These are phyloP conservation scores for Poeciliopsis paucimaculata DNA, from an alignment of 2,797 vertebrate species.

Conservation along the genomic window DNA sequence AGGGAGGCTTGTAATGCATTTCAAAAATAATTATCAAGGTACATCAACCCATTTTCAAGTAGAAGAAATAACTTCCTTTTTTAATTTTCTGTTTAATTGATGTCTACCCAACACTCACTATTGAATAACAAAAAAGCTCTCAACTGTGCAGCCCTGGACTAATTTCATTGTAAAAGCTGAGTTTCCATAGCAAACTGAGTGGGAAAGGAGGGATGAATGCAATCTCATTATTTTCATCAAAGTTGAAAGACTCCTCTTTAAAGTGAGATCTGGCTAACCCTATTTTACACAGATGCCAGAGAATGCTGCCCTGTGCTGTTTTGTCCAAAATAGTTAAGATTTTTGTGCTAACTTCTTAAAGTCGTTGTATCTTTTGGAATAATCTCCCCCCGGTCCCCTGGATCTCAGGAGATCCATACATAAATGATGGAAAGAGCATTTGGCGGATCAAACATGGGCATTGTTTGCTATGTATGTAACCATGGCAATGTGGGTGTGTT, in stretches of 20 bases:
- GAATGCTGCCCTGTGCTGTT: conserved; percentile 20
- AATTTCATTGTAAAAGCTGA: conserved; percentile 37
- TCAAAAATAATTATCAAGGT: conserved; percentile 46
- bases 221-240: conserved; percentile 68
- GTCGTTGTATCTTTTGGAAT: conserved; percentile 45
- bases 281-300: conserved; percentile 26
- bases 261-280: conserved; percentile 35
- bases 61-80: conserved; percentile 25
- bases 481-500: conserved; percentile 44
- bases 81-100: conserved; percentile 45
- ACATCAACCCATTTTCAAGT: conserved; percentile 54
- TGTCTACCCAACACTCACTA: conserved; percentile 50
- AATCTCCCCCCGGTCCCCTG: conserved; percentile 13
- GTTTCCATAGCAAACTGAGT: conserved; percentile 48
- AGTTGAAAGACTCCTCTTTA: conserved; percentile 34
- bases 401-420: conserved; percentile 49
- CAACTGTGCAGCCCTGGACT: conserved; percentile 45
- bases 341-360: conserved; percentile 36
- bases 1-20: conserved; percentile 47
- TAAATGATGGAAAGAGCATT: conserved; percentile 43
- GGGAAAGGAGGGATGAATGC: conserved; percentile 38
- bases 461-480: conserved; percentile 39
- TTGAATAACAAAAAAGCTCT: conserved; percentile 58
- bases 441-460: conserved; percentile 20
- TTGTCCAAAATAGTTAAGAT: conserved; percentile 45